Evolutionary conservation across 2,113 vertebrate genomes (phyloP), one percentile per base, ranked within the genome.

Genomic region (Corydoras sp.): DNA sequence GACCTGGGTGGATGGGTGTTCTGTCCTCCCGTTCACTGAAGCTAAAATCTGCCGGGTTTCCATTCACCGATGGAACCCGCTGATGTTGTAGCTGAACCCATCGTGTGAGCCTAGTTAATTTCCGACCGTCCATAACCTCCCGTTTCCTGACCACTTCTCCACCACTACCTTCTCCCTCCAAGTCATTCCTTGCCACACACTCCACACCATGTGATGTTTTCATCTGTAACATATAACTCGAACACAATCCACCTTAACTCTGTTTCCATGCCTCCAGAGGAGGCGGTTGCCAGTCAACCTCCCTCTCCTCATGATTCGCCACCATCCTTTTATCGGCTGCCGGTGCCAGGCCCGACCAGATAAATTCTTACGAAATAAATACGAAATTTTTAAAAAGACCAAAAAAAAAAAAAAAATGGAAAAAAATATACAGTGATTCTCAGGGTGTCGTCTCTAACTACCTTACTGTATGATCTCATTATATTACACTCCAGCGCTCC

Each of bases 191-290:
- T 85, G 83, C 89, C 85, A 81, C 88, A 85, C 87, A 86, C 85
- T 85, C 83, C 85, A 85, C 87, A 85, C 87, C 89, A 90, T 91
- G 85, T 90, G 86, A 89, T 88, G 87, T 90, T 87, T 83, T 90
- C 83, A 89, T 91, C 88, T 81, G 88, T 90, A 90, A 91, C 89
- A 89, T 89, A 86, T 84, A 88, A 89, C 86, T 85, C 81, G 82
- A 56, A 83, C 84, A 76, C 81, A 75, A 81, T 74, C 82, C 85
- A 88, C 89, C 82, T 90, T 90, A 88, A 89, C 88, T 75, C 86
- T 85, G 87, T 89, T 81, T 86, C 84, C 90, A 90, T 89, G 85
- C 18, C 18, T 24, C 18, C 18, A 24, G 18, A 86, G 82, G 87
- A 85, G 88, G 81, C 82, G 75, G 87, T 89, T 89, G 86, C 89